Percentiles rank a stretch among this genome's conserved stretches.
These are phyloP conservation scores for Sceloporus tristichus DNA, from an alignment of 2,113 vertebrate genomes.

Conservation along the genomic window DNA sequence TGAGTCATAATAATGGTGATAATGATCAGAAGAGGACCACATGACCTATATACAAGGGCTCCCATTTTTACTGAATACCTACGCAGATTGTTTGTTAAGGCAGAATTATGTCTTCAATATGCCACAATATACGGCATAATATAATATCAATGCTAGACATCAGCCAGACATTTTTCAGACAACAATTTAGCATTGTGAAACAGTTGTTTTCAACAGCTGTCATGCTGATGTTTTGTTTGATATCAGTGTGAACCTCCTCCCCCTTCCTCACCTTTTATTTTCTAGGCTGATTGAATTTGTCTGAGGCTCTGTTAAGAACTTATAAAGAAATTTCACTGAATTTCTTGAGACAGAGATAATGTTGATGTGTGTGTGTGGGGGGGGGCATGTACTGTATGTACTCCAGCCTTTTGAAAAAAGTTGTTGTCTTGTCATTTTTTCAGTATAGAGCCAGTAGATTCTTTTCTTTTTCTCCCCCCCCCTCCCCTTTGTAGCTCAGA, in stretches of 20 bases:
- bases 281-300: constrained; percentile 6
- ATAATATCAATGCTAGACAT: not conserved
- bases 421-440: too few relatives aligned
- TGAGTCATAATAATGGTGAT: not conserved
- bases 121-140: too few relatives aligned
- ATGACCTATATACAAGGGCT: not conserved
- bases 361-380: too few relatives aligned
- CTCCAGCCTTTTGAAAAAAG: too few relatives aligned
- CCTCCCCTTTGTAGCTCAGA: not conserved
- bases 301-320: constrained; percentile 1
- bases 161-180: not conserved
- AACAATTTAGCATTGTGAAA: constrained; percentile 18
- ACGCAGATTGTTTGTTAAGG: not conserved
- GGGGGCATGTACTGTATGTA: not conserved
- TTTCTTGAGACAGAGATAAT: not conserved
- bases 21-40: not conserved
- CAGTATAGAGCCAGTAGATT: constrained; percentile 1
- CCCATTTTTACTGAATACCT: not conserved
- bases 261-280: not conserved
- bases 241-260: not conserved
- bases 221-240: constrained; percentile 5
- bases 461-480: not conserved
- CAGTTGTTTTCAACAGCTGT: not conserved
- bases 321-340: not conserved
- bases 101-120: not conserved